phyloP scores from a whole-genome alignment of 2,888 invertebrate genomes.

The Agriopis aurantiaria region DNA sequence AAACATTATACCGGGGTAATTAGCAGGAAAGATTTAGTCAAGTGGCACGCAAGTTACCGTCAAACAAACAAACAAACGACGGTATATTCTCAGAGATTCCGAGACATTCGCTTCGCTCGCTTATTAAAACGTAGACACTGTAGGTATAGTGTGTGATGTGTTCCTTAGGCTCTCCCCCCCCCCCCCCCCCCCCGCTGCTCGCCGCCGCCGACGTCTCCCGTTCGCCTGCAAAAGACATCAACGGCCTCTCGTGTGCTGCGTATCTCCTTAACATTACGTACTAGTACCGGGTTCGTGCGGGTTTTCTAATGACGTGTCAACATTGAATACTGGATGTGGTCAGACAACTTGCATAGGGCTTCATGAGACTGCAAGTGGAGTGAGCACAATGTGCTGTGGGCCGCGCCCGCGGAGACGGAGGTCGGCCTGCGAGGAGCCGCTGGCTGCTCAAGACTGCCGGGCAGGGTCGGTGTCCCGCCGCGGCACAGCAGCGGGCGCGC shows the following conservation, averaged over 20 bases:
- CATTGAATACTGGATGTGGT: no score
- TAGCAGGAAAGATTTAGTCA: no score
- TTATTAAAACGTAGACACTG: no score
- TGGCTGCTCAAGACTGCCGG: no score
- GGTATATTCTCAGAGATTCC: no score
- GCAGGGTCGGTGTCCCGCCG: neutral
- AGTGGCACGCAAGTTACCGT: no score
- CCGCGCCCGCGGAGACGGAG: neutral
- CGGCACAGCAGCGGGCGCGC: no score
- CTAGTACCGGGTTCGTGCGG: no score
- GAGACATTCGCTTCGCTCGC: no score
- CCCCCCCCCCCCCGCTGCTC: slow-evolving; percentile 31
- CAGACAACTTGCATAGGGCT: neutral
- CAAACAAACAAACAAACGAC: no score
- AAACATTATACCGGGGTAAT: no score
- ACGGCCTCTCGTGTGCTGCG: slow-evolving; percentile 39
- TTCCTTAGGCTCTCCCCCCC: slow-evolving; percentile 46
- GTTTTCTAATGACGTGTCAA: neutral
- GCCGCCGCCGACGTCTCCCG: neutral
- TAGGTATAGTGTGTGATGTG: slow-evolving; percentile 22
- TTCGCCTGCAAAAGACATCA: slow-evolving; percentile 57
- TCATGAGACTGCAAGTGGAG: neutral
- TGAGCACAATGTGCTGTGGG: neutral
- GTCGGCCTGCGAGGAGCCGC: no score
- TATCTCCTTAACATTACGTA: neutral